Evolutionary conservation across 2,797 vertebrate genomes (phyloP).

Genomic region (Molossus alvarezi): DNA sequence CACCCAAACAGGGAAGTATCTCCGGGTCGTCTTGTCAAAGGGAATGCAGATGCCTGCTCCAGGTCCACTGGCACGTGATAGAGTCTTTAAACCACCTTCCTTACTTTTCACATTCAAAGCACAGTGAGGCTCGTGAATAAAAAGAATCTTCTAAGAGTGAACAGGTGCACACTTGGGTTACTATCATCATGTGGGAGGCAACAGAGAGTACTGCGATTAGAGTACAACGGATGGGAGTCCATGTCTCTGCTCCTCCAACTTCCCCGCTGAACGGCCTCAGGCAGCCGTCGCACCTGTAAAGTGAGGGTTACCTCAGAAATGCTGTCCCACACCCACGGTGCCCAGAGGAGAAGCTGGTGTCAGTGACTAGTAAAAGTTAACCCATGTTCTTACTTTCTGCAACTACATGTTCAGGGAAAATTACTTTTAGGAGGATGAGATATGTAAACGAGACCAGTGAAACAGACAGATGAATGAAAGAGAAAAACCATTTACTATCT

Average conservation of each 20-base stretch:
- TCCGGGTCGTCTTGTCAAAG: background rate
- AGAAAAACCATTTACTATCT: background rate
- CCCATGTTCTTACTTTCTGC: background rate
- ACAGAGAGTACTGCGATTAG: background rate
- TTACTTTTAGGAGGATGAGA: background rate
- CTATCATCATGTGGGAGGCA: background rate
- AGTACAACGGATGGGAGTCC: rapidly evolving
- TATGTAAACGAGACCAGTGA: constrained; percentile 5
- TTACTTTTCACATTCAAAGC: background rate
- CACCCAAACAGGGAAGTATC: background rate
- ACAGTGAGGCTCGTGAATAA: background rate
- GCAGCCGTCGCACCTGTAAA: background rate
- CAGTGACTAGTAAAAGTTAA: background rate
- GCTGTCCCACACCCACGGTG: rapidly evolving
- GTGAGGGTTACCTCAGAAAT: background rate
- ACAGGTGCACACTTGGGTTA: background rate
- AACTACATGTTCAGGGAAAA: background rate
- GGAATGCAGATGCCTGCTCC: background rate
- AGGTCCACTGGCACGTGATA: background rate
- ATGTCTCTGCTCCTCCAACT: background rate
- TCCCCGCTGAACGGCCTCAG: rapidly evolving
- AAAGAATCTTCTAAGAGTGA: background rate
- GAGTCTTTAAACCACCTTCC: background rate
- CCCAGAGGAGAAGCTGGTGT: background rate
- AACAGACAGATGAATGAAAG: background rate